Base-by-base conservation (phyloP, 2,113 vertebrate genomes). In the Austrofundulus limnaeus region DNA sequence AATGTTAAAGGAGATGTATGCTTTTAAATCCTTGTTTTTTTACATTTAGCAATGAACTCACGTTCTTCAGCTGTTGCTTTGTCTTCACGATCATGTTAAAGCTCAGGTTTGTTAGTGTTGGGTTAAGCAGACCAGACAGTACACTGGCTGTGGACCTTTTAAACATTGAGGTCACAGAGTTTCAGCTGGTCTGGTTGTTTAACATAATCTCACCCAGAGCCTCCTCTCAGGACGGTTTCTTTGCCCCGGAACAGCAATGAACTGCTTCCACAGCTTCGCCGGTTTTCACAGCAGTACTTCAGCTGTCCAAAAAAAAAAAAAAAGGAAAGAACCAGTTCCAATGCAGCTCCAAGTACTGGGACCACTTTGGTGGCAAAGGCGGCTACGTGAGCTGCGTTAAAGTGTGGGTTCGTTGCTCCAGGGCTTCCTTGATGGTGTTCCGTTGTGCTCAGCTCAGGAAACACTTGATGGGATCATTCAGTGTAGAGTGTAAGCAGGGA, bases 371-470 rank as follows among this genome's bases (percentile, higher is more conserved):
- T 56, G 14, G 54, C 7, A 42, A 11, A 19, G 41, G 28, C 50
- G 11, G n/a, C 60, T 13, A 43, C 12, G 23, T 34, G 53, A 64
- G 38, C 47, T 57, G 17, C 55, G 24, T 10, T 31, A 60, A 41
- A 3, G 31, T 14, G 52, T 52, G 49, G 64, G 64, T 62, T 45
- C n/a, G 64, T 23, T 61, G 57, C 59, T 84, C 56, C 58, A 2
- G 25, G 72, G 61, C 60, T 63, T 72, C 53, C 60, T 49, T 38
- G 39, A 65, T 75, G 72, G 63, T 62, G 72, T 48, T 58, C 62
- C 64, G 19, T 10, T 34, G 74, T 71, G 74, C 70, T 67, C 80
- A 81, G 78, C 81, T 76, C 72, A 66, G 70, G 65, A 37, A 21
- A 69, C 72, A 61, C 66, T 77, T 69, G 73, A 75, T 16, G 6